Conservation (phyloP, 2,888 invertebrate species). For the Trileptium ribeirensis region DNA sequence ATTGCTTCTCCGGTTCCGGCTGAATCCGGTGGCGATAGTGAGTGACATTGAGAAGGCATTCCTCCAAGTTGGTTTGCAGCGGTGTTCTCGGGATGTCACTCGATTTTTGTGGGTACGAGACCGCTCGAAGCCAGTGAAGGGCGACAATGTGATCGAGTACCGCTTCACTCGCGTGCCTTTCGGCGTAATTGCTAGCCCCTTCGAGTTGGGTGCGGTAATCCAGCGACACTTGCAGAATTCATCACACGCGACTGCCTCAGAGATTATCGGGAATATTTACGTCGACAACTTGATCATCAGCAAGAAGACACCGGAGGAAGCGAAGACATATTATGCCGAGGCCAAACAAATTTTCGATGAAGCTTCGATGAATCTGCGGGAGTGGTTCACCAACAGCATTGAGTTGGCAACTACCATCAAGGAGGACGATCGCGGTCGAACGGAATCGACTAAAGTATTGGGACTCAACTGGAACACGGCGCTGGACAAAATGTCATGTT, state of each 20-base stretch:
- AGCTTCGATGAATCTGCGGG: no score
- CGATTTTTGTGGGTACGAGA: slow-evolving; percentile 33
- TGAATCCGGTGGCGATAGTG: not conserved
- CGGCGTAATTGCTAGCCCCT: slow-evolving; percentile 29
- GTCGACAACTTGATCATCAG: no score
- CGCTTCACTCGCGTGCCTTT: slow-evolving; percentile 31
- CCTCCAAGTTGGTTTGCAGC: slow-evolving; percentile 22
- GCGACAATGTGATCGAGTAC: slow-evolving; percentile 24
- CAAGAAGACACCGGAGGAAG: no score
- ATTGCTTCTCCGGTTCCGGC: slow-evolving; percentile 25
- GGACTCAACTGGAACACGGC: no score
- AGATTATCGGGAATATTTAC: slow-evolving; percentile 27
- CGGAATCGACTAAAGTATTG: no score
- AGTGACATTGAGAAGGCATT: slow-evolving; percentile 18
- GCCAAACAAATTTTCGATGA: no score
- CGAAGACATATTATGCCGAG: not conserved
- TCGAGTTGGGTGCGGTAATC: slow-evolving; percentile 11
- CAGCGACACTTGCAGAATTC: not conserved
- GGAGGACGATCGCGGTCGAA: no score
- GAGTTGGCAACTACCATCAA: no score
- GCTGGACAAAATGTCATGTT: no score
- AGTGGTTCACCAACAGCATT: no score
- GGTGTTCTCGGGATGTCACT: slow-evolving; percentile 21
- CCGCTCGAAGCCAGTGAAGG: not conserved
- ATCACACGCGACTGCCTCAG: not conserved